These are phyloP conservation scores for Dipus sagitta DNA, from an alignment of 2,797 vertebrate species.

Conservation along the genomic window DNA sequence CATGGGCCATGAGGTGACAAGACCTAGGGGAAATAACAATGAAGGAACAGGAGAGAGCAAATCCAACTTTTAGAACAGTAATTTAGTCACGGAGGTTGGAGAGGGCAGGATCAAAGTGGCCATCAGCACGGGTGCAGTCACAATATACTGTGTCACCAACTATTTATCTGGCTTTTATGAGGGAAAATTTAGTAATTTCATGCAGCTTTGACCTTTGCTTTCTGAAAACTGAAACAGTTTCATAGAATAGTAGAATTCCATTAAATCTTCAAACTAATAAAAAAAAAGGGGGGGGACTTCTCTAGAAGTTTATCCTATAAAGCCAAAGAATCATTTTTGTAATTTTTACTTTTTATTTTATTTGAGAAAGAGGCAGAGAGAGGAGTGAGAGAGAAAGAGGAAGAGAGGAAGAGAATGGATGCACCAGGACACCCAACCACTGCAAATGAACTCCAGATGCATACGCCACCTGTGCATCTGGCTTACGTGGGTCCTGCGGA, in stretches of 20 bases:
- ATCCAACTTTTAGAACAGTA: neutral
- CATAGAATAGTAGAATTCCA: constrained; percentile 60
- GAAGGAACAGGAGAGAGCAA: neutral
- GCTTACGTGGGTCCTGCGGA: no score
- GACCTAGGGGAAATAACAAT: neutral
- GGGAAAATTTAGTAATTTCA: constrained; percentile 61
- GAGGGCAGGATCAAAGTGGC: neutral
- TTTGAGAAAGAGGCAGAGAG: no score
- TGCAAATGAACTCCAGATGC: no score
- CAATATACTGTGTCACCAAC: constrained; percentile 26
- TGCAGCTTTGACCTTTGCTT: constrained; percentile 76
- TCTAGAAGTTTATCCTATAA: constrained; percentile 31
- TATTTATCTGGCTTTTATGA: constrained; percentile 41
- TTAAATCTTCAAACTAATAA: constrained; percentile 73
- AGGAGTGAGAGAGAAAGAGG: no score
- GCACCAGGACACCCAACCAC: no score
- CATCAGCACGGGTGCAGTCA: no score
- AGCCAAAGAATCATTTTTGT: neutral
- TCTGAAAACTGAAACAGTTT: constrained; percentile 70
- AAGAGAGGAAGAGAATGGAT: no score
- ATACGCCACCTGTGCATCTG: no score
- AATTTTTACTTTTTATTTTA: no score
- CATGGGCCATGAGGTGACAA: neutral
- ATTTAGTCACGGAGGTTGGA: neutral
- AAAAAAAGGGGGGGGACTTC: constrained; percentile 11